Percentiles rank a stretch among this genome's conserved stretches.
Conservation (phyloP, 23 tunicate genomes). For the Phallusia fumigata region DNA sequence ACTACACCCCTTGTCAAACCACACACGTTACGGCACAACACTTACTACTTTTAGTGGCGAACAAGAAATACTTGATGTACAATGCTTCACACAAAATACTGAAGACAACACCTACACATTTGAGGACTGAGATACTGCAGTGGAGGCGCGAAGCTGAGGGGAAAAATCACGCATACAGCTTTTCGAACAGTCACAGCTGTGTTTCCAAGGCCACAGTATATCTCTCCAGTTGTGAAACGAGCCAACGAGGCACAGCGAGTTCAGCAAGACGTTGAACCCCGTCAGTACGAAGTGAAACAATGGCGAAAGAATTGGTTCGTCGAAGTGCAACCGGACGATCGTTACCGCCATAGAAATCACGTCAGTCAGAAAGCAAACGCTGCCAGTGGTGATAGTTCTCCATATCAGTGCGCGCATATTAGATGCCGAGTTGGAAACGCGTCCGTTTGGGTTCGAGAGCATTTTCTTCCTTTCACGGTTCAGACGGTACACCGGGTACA, state of each 20-base stretch:
- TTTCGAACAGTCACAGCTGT: too few species aligned
- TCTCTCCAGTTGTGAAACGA: slow-evolving; percentile 32
- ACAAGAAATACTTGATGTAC: background rate
- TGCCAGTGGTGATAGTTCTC: slow-evolving; percentile 36
- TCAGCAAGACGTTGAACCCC: slow-evolving; percentile 12
- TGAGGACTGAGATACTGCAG: too few species aligned
- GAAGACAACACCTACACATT: too few species aligned
- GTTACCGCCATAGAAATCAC: background rate
- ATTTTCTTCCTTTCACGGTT: slow-evolving; percentile 15
- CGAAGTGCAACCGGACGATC: background rate
- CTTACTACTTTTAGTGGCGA: background rate
- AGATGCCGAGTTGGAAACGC: slow-evolving; percentile 16
- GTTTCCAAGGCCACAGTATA: slow-evolving; percentile 31
- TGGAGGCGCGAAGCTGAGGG: too few species aligned
- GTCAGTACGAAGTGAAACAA: background rate
- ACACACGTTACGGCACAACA: background rate
- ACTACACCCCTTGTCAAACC: too few species aligned
- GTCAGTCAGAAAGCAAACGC: slow-evolving; percentile 44
- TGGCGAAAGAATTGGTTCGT: background rate
- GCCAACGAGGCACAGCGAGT: slow-evolving; percentile 22
- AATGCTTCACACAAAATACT: too few species aligned
- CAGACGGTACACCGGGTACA: slow-evolving; percentile 56
- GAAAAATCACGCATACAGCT: too few species aligned
- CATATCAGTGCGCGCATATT: slow-evolving; percentile 27
- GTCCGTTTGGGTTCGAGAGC: slow-evolving; percentile 11